These are phyloP conservation scores for Caenorhabditis virilis DNA, from an alignment of 2,888 invertebrate genomes.

Conservation along the genomic window DNA sequence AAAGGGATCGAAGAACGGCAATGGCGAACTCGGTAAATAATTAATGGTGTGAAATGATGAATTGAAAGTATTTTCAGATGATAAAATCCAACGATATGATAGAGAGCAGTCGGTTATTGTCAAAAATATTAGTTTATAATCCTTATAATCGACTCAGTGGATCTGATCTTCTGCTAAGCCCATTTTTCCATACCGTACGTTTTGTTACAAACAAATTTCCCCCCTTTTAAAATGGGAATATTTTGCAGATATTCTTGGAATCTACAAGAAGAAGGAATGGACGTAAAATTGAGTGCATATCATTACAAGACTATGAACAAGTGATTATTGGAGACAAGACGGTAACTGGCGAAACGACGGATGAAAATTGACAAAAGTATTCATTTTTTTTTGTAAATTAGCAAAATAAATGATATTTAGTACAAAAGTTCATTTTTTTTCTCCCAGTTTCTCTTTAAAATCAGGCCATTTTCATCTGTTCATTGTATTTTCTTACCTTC, in stretches of 20 bases:
- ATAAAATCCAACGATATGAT: slow-evolving; percentile 15
- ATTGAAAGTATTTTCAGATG: slow-evolving; percentile 24
- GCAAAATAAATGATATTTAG: no score
- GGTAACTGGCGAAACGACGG: slow-evolving; percentile 15
- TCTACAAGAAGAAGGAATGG: slow-evolving; percentile 16
- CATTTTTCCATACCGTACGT: slow-evolving; percentile 29
- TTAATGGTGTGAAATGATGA: no score
- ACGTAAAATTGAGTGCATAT: slow-evolving; percentile 20
- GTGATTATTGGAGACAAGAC: slow-evolving; percentile 30
- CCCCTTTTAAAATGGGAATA: not conserved
- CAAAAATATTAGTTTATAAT: slow-evolving; percentile 42
- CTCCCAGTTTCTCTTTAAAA: no score
- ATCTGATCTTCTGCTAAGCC: slow-evolving; percentile 28
- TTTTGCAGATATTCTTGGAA: slow-evolving; percentile 17
- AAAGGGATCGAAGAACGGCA: slow-evolving; percentile 7
- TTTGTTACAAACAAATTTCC: not conserved
- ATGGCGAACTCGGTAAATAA: no score
- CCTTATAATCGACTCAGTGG: slow-evolving; percentile 37
- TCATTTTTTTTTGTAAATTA: no score
- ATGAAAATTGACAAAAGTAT: slow-evolving; percentile 14
- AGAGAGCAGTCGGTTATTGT: slow-evolving; percentile 22
- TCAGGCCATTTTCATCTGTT: no score
- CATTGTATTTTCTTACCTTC: no score
- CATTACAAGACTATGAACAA: slow-evolving; percentile 2
- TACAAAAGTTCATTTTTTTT: no score